These are phyloP conservation scores for Meiosimyza platycephala DNA, from an alignment of 2,888 invertebrate species.

Conservation along the genomic window DNA sequence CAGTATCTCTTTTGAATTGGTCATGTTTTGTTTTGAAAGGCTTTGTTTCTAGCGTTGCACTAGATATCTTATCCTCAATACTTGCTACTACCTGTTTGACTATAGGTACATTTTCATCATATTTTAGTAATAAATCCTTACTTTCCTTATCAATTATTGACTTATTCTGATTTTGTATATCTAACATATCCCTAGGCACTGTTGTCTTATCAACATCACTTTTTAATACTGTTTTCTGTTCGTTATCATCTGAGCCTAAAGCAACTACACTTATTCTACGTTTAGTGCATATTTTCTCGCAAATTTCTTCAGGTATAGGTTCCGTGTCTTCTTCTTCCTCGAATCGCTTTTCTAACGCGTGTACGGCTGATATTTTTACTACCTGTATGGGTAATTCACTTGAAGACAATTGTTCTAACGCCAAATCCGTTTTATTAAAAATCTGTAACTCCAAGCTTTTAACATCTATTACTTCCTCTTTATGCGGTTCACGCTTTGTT, in stretches of 20 bases:
- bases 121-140: too few relatives aligned
- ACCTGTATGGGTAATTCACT: constrained; percentile 50
- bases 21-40: constrained; percentile 60
- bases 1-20: constrained; percentile 46
- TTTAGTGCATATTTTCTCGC: constrained; percentile 57
- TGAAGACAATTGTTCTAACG: constrained; percentile 48
- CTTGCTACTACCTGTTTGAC: constrained; percentile 71
- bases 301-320: constrained; percentile 47
- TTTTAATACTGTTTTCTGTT: too few relatives aligned
- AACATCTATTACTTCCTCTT: constrained; percentile 46
- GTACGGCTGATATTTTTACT: constrained; percentile 52
- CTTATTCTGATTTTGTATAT: too few relatives aligned
- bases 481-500: constrained; percentile 56
- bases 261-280: constrained; percentile 56
- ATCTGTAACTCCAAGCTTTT: constrained; percentile 56
- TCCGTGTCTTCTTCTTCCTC: constrained; percentile 53
- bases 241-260: constrained; percentile 41
- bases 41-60: constrained; percentile 52
- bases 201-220: too few relatives aligned
- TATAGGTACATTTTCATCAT: constrained; percentile 59
- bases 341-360: constrained; percentile 46
- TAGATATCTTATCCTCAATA: constrained; percentile 68
- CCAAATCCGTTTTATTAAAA: constrained; percentile 53
- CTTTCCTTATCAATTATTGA: too few relatives aligned
- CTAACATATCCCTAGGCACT: too few relatives aligned